Evolutionary conservation across 2,113 vertebrate genomes (phyloP).

Genomic region (Porphyrio hochstetteri): DNA sequence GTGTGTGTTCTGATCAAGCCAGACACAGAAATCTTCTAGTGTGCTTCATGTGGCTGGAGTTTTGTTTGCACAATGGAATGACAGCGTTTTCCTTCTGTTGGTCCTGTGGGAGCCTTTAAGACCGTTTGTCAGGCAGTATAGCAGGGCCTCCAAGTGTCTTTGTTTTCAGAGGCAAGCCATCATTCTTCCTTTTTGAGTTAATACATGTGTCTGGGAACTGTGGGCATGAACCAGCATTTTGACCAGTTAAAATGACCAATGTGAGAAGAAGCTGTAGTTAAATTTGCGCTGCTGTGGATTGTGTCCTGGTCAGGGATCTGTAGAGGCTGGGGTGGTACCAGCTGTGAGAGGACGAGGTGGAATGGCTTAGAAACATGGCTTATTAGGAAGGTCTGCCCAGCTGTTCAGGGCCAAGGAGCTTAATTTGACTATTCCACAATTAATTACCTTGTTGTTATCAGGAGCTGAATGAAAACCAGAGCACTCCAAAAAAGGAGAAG

Average conservation of each 20-base stretch:
- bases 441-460: conserved; percentile 59
- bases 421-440: background rate
- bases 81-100: background rate
- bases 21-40: background rate
- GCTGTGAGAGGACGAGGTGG: background rate
- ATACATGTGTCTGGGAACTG: background rate
- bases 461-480: conserved; percentile 99
- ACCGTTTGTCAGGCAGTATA: background rate
- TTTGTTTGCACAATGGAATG: background rate
- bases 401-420: background rate
- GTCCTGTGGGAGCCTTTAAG: background rate
- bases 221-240: background rate
- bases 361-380: background rate
- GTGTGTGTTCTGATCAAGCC: background rate
- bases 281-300: background rate
- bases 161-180: background rate
- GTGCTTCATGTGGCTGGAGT: background rate
- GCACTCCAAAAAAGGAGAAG: conserved; percentile 98
- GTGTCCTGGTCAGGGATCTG: background rate
- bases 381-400: background rate
- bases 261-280: background rate
- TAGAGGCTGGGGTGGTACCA: background rate
- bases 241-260: background rate
- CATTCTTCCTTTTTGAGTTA: background rate
- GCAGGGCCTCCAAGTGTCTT: background rate